Conservation (phyloP, 2,888 invertebrate species). For the Eilema griseolum region DNA sequence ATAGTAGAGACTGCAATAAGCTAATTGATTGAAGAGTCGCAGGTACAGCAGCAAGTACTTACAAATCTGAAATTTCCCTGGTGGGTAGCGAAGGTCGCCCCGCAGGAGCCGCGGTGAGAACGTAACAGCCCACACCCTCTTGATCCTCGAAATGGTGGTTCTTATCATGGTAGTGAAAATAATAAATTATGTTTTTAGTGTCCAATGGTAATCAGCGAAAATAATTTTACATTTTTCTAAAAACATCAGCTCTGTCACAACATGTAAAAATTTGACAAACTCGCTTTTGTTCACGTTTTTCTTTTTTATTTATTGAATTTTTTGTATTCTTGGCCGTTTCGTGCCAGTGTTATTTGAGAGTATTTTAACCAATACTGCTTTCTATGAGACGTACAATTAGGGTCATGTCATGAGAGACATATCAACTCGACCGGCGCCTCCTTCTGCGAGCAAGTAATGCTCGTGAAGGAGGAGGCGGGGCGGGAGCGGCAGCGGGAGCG, state of each 20-base stretch:
- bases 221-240: constrained; percentile 64
- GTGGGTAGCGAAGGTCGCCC: constrained; percentile 48
- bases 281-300: constrained; percentile 43
- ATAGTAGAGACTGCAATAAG: too few species aligned
- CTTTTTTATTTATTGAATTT: constrained; percentile 17
- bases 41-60: constrained; percentile 13
- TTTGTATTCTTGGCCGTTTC: not conserved
- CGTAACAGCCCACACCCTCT: constrained; percentile 54
- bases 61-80: constrained; percentile 26
- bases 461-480: too few species aligned
- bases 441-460: too few species aligned
- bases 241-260: constrained; percentile 31
- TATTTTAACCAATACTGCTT: not conserved
- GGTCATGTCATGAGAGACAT: too few species aligned
- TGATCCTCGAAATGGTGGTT: constrained; percentile 61
- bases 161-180: constrained; percentile 59
- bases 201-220: constrained; percentile 65
- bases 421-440: too few species aligned
- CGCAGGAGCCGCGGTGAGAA: constrained; percentile 55
- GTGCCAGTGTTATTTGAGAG: constrained; percentile 7
- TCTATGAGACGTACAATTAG: not conserved
- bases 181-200: constrained; percentile 11
- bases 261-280: constrained; percentile 40
- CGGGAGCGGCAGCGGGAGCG: too few species aligned
- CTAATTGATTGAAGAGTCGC: too few species aligned